Evolutionary conservation across 2,113 vertebrate species (phyloP).

Genomic region (Corythaeola cristata): DNA sequence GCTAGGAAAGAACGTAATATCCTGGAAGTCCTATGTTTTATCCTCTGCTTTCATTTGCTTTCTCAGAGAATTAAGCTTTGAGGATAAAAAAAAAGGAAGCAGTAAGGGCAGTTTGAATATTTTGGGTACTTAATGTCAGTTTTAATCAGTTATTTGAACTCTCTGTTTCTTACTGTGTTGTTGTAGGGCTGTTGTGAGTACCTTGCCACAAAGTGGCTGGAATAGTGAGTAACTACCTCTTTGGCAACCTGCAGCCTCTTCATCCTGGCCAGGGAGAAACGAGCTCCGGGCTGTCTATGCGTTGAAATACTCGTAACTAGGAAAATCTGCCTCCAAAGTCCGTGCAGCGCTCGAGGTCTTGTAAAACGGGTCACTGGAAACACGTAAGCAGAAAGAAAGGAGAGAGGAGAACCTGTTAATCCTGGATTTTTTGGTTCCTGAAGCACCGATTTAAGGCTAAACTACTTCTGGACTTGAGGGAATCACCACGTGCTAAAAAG

Average conservation of each 20-base stretch:
- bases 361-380: neutral
- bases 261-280: accelerated
- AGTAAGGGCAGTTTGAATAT: neutral
- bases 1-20: neutral
- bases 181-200: neutral
- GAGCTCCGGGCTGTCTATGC: neutral
- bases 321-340: neutral
- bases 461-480: neutral
- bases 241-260: neutral
- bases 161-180: neutral
- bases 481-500: neutral
- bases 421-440: neutral
- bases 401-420: neutral
- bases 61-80: neutral
- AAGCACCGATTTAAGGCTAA: neutral
- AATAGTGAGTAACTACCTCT: neutral
- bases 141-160: neutral
- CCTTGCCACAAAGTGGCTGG: neutral
- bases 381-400: neutral
- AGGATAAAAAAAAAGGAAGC: neutral
- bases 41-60: neutral
- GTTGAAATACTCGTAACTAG: accelerated
- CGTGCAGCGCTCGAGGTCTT: neutral
- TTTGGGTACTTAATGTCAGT: neutral
- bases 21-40: neutral